Evolutionary conservation across 2,113 vertebrate species (phyloP).

Genomic region (Tetrax tetrax): DNA sequence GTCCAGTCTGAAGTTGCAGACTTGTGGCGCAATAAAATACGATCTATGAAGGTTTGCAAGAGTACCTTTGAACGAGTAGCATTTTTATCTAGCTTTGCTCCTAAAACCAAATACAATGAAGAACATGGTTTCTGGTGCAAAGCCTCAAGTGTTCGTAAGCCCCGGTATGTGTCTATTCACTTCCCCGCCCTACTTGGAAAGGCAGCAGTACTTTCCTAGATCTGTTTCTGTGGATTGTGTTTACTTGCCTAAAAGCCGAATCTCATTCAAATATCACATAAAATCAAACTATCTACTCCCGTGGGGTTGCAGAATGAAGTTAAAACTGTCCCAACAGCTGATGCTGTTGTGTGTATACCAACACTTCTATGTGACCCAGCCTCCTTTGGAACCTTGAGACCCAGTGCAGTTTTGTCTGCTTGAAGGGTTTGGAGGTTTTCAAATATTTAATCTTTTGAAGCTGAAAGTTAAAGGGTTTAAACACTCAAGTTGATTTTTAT

Average conservation of each 20-base stretch:
- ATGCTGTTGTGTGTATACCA: background rate
- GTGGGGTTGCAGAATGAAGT: background rate
- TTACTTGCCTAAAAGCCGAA: background rate
- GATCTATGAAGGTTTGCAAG: background rate
- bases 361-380: background rate
- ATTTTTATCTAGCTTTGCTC: background rate
- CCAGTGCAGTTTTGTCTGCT: background rate
- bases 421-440: background rate
- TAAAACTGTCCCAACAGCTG: background rate
- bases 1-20: background rate
- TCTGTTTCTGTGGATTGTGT: background rate
- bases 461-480: background rate
- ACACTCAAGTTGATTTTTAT: background rate
- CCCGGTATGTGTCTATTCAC: background rate
- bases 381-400: background rate
- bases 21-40: background rate
- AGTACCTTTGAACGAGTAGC: background rate
- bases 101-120: background rate
- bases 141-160: background rate
- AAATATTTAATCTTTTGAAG: background rate
- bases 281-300: background rate
- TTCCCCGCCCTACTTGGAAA: background rate
- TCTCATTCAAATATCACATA: background rate
- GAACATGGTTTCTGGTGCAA: background rate
- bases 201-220: background rate